These are phyloP conservation scores for Hypselothyrea guttata DNA, from an alignment of 2,888 invertebrate genomes.

Conservation along the genomic window DNA sequence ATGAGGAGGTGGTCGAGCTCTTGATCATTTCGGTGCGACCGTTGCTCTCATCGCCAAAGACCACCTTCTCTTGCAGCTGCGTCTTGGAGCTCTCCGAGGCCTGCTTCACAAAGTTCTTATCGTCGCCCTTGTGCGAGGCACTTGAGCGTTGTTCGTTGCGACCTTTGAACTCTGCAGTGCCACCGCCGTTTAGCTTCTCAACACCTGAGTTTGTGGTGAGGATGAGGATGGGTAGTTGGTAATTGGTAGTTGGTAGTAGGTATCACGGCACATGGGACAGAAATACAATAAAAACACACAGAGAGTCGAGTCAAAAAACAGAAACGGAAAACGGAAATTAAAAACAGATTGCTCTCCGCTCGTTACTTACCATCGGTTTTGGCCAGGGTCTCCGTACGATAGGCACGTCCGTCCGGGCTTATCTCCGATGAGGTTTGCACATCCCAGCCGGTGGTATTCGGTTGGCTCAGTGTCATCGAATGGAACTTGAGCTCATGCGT, in stretches of 20 bases:
- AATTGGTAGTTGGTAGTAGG: conserved; percentile 15
- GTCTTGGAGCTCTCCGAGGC: conserved; percentile 83
- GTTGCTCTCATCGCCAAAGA: conserved; percentile 83
- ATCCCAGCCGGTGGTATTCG: conserved; percentile 86
- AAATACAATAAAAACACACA: conserved; percentile 6
- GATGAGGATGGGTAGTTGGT: conserved; percentile 19
- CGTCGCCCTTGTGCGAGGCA: conserved; percentile 84
- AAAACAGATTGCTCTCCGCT: no score
- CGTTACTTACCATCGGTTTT: conserved; percentile 85
- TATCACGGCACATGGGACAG: conserved; percentile 7
- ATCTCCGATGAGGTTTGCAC: conserved; percentile 86
- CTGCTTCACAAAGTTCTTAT: conserved; percentile 83
- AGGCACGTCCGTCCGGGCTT: conserved; percentile 86
- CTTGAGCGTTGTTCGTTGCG: conserved; percentile 85
- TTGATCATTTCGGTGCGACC: conserved; percentile 82
- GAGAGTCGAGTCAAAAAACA: not conserved
- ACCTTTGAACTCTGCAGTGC: conserved; percentile 86
- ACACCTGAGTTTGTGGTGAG: conserved; percentile 82
- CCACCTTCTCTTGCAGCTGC: conserved; percentile 83
- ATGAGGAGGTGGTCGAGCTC: conserved; percentile 79
- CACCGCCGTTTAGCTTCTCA: conserved; percentile 86
- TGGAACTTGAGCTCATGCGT: conserved; percentile 83
- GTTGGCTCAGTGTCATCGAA: conserved; percentile 76
- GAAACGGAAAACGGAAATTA: not conserved
- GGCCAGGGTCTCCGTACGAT: conserved; percentile 85